A percentile compares a stretch with the other conserved stretches of the same genome.
These are phyloP conservation scores for Himantopus leucocephalus DNA, from an alignment of 2,113 vertebrate species.

Conservation along the genomic window DNA sequence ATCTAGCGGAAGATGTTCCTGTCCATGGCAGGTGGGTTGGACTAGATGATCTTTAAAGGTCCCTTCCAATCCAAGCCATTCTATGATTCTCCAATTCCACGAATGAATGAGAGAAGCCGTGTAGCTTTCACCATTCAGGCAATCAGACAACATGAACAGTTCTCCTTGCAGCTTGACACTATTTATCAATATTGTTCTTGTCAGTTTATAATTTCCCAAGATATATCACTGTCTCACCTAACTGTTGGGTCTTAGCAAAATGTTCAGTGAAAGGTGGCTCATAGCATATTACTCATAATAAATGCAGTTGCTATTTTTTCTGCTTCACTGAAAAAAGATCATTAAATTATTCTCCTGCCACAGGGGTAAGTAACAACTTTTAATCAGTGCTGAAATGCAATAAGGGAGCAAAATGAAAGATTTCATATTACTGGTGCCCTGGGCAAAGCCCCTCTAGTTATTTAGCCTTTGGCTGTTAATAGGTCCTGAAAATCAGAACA, in stretches of 20 bases:
- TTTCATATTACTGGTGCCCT: background rate
- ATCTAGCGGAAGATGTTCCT: fast-evolving
- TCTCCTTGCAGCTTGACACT: background rate
- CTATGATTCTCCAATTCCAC: background rate
- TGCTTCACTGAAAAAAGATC: background rate
- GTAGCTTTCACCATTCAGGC: background rate
- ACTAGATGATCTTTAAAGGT: background rate
- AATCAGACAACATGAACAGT: background rate
- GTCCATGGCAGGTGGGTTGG: fast-evolving
- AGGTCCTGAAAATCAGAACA: background rate
- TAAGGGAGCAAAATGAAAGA: background rate
- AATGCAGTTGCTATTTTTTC: background rate
- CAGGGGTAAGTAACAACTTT: background rate
- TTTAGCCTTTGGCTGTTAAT: background rate
- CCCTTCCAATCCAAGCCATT: background rate
- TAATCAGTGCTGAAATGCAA: background rate
- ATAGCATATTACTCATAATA: background rate
- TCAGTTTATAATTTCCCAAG: background rate
- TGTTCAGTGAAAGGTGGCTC: background rate
- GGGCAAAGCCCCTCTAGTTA: background rate
- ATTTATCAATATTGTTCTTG: background rate
- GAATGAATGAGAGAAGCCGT: background rate
- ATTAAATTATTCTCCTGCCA: background rate
- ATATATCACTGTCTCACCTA: background rate
- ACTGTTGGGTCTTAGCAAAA: background rate